These are phyloP conservation scores for Dynastes hyllus DNA, from an alignment of 2,888 invertebrate genomes.

Conservation along the genomic window DNA sequence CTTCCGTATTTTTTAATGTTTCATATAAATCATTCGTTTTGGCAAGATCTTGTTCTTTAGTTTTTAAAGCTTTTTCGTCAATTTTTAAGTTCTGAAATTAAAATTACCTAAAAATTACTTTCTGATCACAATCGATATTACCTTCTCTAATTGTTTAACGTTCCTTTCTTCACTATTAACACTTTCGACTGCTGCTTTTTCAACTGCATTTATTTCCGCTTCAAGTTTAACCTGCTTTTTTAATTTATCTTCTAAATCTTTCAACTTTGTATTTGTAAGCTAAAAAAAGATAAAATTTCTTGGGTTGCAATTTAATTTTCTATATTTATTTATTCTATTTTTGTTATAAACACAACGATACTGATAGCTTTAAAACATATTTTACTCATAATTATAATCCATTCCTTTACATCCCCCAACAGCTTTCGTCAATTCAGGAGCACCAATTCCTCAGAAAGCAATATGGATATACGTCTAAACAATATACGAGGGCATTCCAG, in stretches of 20 bases:
- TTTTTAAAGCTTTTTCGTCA: constrained; percentile 77
- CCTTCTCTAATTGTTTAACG: constrained; percentile 78
- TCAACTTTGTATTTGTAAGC: constrained; percentile 80
- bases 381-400: no score
- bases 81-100: constrained; percentile 74
- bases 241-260: constrained; percentile 78
- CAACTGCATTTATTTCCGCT: constrained; percentile 77
- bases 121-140: constrained; percentile 38
- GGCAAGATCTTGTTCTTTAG: constrained; percentile 76
- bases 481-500: no score
- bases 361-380: no score
- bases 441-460: no score
- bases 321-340: background rate
- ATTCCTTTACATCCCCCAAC: no score
- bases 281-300: constrained; percentile 63
- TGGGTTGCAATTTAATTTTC: background rate
- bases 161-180: constrained; percentile 81
- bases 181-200: constrained; percentile 78
- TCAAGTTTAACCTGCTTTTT: constrained; percentile 79
- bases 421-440: no score
- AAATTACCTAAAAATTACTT: background rate
- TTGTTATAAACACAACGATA: no score
- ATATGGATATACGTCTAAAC: no score
- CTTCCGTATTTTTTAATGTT: constrained; percentile 79
- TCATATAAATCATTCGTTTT: constrained; percentile 79